phyloP scores from a whole-genome alignment of 2,888 invertebrate genomes.

The Strigamia crassipes region DNA sequence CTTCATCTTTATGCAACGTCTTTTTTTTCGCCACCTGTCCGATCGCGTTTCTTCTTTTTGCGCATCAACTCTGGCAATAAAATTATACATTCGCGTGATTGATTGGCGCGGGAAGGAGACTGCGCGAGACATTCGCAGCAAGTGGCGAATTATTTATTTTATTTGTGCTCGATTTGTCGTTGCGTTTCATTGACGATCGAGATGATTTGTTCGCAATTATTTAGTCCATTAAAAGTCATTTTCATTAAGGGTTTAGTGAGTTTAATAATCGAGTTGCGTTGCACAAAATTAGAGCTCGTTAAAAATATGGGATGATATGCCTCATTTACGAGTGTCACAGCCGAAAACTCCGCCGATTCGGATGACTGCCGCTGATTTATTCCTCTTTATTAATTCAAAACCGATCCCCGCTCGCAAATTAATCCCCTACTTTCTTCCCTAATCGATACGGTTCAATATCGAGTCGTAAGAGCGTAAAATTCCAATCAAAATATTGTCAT shows the following conservation, averaged over 20 bases:
- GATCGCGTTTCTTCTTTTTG: not conserved
- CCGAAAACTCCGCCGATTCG: not conserved
- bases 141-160: not conserved
- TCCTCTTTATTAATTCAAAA: not conserved
- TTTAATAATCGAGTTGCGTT: constrained; percentile 25
- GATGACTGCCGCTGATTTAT: constrained; percentile 10
- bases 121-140: no score
- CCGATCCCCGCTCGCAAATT: not conserved
- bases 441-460: not conserved
- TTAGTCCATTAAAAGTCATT: constrained; percentile 7
- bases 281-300: constrained; percentile 39
- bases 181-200: not conserved
- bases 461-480: not conserved
- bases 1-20: constrained; percentile 40
- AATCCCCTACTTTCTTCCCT: not conserved
- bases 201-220: constrained; percentile 19
- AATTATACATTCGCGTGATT: not conserved
- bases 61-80: not conserved
- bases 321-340: constrained; percentile 22
- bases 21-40: not conserved
- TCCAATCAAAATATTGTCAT: not conserved
- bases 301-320: constrained; percentile 19
- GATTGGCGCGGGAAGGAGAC: not conserved
- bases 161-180: not conserved
- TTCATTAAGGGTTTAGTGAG: constrained; percentile 6